Conservation (phyloP, 2,797 vertebrate genomes). For the Spheniscus humboldti region DNA sequence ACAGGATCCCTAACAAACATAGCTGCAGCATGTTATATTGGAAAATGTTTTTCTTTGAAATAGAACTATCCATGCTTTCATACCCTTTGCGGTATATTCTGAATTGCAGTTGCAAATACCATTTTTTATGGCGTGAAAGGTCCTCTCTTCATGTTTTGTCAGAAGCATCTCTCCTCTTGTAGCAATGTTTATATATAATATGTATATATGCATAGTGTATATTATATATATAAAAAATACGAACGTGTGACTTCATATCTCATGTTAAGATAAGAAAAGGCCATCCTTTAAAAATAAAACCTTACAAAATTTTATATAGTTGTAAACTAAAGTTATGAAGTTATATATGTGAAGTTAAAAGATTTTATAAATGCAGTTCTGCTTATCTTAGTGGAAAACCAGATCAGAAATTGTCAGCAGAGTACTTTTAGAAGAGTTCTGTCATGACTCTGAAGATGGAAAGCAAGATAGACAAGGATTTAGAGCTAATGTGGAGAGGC, state of each 20-base stretch:
- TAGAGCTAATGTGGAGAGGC: neutral
- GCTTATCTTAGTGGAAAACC: conserved; percentile 24
- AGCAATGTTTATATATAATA: neutral
- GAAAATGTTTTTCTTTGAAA: neutral
- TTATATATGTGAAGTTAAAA: conserved; percentile 6
- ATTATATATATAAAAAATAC: neutral
- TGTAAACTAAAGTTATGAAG: neutral
- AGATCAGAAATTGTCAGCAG: neutral
- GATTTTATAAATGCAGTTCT: conserved; percentile 24
- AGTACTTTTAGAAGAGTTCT: neutral
- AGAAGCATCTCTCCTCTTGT: neutral
- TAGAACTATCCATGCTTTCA: neutral
- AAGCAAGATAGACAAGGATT: conserved; percentile 13
- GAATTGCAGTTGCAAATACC: neutral
- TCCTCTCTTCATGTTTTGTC: neutral
- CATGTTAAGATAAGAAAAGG: neutral
- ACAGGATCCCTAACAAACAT: neutral
- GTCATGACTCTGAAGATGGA: neutral
- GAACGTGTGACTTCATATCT: neutral
- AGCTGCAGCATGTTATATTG: neutral
- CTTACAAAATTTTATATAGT: neutral
- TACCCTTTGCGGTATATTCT: neutral
- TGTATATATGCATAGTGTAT: neutral
- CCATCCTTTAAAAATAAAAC: neutral
- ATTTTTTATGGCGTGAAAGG: neutral